Evolutionary conservation across 2,888 invertebrate genomes (phyloP), one percentile per base, ranked within the genome.

Genomic region (Carabus problematicus): DNA sequence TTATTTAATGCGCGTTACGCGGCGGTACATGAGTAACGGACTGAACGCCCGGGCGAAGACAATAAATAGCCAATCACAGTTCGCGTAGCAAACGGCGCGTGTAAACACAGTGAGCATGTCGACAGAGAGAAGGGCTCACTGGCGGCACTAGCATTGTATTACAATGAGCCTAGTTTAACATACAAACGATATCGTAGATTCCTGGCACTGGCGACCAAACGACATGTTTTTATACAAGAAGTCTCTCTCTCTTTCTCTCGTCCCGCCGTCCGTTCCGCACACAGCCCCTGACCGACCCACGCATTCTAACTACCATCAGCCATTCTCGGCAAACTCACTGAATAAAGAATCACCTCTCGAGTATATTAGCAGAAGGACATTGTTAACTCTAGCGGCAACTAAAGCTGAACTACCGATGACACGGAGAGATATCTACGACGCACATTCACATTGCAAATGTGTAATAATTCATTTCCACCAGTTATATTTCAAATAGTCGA

Each of bases 11-110:
- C 56, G 56, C 56, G 56, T 56, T 40, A 39, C 56, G 14, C 56
- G 39, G 14, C 56, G 39, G 39, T 39, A 56, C 56, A 56, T 56
- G 56, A 56, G 39, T 56, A 56, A 56, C 56, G 40, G 39, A 56
- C 56, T 56, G 39, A 56, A 52, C 52, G 52, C n/a, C 40, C 56
- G 29, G 12, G 19, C 29, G 56, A 56, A 56, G 56, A 56, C 56
- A 71, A 71, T 71, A 71, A 71, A 71, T 71, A 70, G 70, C 62
- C 71, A 71, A 71, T 71, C 71, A 71, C 56, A 60, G 59, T 56
- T 67, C 54, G 67, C 71, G 64, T 40, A 56, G 60, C 71, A 71
- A 71, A 70, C 71, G 70, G 71, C 70, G 70, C 71, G 70, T 71
- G 71, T 71, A 70, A 71, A 70, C 70, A 56, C 58, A 56, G 61